Conservation (phyloP, 2,888 invertebrate genomes). For the Hybos culiciformis region DNA sequence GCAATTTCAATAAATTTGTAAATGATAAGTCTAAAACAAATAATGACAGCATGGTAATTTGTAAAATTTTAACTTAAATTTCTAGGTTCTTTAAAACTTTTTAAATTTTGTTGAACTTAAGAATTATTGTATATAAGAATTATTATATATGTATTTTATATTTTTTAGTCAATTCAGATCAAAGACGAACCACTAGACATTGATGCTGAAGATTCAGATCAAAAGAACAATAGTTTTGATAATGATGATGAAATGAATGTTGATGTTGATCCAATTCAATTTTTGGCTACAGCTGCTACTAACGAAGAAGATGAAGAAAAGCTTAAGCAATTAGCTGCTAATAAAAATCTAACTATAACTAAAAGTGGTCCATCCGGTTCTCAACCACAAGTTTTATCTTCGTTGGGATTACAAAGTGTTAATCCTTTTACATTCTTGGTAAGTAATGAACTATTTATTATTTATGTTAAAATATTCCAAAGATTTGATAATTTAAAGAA, state of each 20-base stretch:
- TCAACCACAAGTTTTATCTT: slow-evolving; percentile 20
- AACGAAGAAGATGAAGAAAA: slow-evolving; percentile 13
- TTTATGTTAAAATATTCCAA: too few relatives aligned
- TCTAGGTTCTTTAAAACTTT: too few relatives aligned
- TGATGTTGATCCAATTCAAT: slow-evolving; percentile 33
- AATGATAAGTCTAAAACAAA: too few relatives aligned
- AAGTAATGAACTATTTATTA: too few relatives aligned
- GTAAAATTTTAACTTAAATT: too few relatives aligned
- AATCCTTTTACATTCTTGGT: slow-evolving; percentile 16
- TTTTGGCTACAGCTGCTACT: slow-evolving; percentile 23
- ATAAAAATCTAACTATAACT: slow-evolving; percentile 1
- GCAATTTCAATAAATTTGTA: too few relatives aligned
- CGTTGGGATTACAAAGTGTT: slow-evolving; percentile 19
- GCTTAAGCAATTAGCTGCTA: neutral
- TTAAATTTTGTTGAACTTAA: too few relatives aligned
- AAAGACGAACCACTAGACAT: slow-evolving; percentile 31
- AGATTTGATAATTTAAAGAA: too few relatives aligned
- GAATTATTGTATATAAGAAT: too few relatives aligned
- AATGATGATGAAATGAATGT: slow-evolving; percentile 25
- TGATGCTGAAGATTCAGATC: slow-evolving; percentile 26
- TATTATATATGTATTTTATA: slow-evolving; percentile 1
- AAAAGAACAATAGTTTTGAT: slow-evolving; percentile 18
- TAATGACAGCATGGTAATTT: too few relatives aligned
- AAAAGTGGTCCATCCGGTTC: slow-evolving; percentile 4
- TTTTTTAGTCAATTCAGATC: slow-evolving; percentile 29